Evolutionary conservation across 2,113 vertebrate species (phyloP).

Genomic region (Hyperoodon ampullatus): DNA sequence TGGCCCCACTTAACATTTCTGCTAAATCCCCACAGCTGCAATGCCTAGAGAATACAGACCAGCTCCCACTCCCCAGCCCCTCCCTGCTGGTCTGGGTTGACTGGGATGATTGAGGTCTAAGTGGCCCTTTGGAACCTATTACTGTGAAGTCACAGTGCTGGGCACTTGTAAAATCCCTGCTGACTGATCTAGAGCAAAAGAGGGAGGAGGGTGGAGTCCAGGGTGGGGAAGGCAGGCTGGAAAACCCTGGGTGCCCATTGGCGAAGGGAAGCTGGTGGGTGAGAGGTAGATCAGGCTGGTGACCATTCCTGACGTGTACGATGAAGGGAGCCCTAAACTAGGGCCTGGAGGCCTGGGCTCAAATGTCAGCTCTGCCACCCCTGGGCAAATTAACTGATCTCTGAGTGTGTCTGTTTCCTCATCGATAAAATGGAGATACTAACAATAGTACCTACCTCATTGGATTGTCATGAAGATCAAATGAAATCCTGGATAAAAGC

Average conservation of each 20-base stretch:
- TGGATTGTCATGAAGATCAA: neutral
- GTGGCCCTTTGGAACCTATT: neutral
- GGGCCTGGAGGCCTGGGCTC: neutral
- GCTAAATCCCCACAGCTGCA: conserved; percentile 31
- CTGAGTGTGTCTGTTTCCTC: neutral
- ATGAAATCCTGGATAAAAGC: neutral
- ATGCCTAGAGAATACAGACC: neutral
- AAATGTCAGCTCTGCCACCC: neutral
- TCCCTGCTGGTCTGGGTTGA: neutral
- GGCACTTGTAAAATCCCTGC: neutral
- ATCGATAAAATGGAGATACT: neutral
- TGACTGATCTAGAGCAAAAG: neutral
- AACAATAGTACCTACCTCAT: neutral
- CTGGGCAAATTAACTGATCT: neutral
- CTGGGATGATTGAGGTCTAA: neutral
- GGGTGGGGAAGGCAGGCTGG: neutral
- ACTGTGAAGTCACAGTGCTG: neutral
- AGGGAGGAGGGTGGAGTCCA: neutral
- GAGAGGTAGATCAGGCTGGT: neutral
- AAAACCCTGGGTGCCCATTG: neutral
- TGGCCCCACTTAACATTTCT: conserved; percentile 20
- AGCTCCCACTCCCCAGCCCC: neutral
- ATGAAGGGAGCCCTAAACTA: neutral
- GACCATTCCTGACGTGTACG: neutral
- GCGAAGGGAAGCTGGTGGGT: neutral